Conservation (phyloP, 1,140 invertebrate species). For the Branchinecta lynchi region DNA sequence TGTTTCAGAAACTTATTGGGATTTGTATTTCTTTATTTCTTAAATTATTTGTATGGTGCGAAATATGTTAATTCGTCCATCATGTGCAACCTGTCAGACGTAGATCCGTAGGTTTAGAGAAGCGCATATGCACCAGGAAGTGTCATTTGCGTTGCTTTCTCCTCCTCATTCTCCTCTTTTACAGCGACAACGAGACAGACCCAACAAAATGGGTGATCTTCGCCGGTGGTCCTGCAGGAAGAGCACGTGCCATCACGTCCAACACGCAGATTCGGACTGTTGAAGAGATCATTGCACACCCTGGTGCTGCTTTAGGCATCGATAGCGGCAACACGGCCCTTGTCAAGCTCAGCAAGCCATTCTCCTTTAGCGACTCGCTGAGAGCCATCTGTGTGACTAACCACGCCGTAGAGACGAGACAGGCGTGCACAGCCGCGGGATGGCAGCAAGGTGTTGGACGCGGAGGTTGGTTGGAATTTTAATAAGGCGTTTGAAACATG, state of each 20-base stretch:
- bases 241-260: not conserved
- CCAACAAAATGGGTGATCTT: not conserved
- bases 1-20: too few species aligned
- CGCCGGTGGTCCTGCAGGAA: not conserved
- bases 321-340: not conserved
- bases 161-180: not conserved
- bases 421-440: not conserved
- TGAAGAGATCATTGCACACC: not conserved
- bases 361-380: not conserved
- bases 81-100: too few species aligned
- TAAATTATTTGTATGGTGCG: too few species aligned
- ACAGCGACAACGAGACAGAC: not conserved
- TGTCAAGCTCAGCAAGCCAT: not conserved
- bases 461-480: too few species aligned
- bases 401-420: not conserved
- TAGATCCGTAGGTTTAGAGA: too few species aligned
- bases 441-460: not conserved
- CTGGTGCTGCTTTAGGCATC: not conserved
- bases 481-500: too few species aligned
- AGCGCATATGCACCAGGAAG: too few species aligned
- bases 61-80: too few species aligned
- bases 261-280: not conserved
- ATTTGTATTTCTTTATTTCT: too few species aligned
- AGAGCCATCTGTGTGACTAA: not conserved
- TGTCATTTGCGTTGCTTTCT: too few species aligned